Base-by-base conservation (phyloP, 2,113 vertebrate genomes). In the Dasyornis broadbenti region DNA sequence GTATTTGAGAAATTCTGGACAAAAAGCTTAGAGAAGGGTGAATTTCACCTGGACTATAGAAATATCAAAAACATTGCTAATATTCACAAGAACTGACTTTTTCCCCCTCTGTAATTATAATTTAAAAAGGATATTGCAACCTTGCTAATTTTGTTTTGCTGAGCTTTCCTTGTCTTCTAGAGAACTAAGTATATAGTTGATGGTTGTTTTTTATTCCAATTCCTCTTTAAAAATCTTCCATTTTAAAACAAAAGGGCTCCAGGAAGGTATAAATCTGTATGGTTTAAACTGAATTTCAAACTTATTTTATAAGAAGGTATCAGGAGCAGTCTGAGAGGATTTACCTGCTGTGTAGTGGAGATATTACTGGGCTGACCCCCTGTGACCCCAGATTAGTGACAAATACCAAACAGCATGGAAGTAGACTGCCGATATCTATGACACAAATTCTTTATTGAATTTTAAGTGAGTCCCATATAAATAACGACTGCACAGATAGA, bases 61-160 rank as follows among this genome's bases (percentile, higher is more conserved):
- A 81, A 44, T 33, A 37, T 10, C 53, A 37, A 65, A 65, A 56
- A 11, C 10, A 69, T 44, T 33, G 31, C 13, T 53, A 49, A 57
- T 23, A n/a, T 49, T 70, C 47, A 73, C 6, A 83, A 69, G 8
- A 50, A 14, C 6, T 42, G 39, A 2, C 7, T 13, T 47, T 31
- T 35, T 6, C 16, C 23, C 1, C 4, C 5, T 23, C 4, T 0
- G 0, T 11, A 31, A 63, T 23, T n/a, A 11, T 23, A 8, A n/a
- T 90, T 65, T 70, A 39, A 93, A 81, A 73, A 9, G 7, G 10
- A 18, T 49, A 70, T 78, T 83, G 50, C 11, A 53, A 31, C 17
- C 24, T 65, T 87, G 2, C 13, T 65, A 9, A 31, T 61, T 89
- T 73, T 77, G 17, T 53, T 83, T 91, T 73, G 13, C 19, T 79